A percentile compares a stretch with the other conserved stretches of the same genome.
These are phyloP conservation scores for Prunella himalayana DNA, from an alignment of 2,113 vertebrate genomes.

Conservation along the genomic window DNA sequence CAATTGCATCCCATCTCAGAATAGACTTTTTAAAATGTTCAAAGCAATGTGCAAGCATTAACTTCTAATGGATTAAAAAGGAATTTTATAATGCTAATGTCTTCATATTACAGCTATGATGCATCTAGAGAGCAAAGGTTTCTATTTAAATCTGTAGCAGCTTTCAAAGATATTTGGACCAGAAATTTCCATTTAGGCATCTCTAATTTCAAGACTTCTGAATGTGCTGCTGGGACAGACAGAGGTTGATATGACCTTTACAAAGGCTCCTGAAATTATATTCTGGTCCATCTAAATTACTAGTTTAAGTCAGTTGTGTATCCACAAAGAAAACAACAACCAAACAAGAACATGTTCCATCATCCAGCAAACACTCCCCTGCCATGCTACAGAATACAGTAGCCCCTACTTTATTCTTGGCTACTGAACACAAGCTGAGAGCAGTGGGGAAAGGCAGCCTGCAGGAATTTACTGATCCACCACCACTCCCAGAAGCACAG, in stretches of 20 bases:
- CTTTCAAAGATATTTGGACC: neutral
- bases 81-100: slow-evolving; percentile 9
- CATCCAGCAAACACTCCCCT: neutral
- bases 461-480: neutral
- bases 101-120: neutral
- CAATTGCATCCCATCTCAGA: slow-evolving; percentile 47
- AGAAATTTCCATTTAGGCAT: slow-evolving; percentile 24
- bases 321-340: neutral
- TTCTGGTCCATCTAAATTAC: neutral
- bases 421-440: neutral
- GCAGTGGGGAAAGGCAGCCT: neutral
- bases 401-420: neutral
- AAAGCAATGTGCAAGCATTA: neutral
- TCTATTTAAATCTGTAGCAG: neutral
- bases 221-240: neutral
- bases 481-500: neutral
- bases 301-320: neutral
- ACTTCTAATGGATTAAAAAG: slow-evolving; percentile 26
- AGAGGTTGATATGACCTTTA: neutral
- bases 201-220: neutral
- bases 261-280: neutral
- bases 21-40: slow-evolving; percentile 36
- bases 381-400: neutral
- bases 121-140: neutral
- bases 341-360: neutral